Percentiles rank a stretch among this genome's conserved stretches.
Evolutionary conservation across 1,140 invertebrate species (phyloP).

Genomic region (Polypedilum pembai): DNA sequence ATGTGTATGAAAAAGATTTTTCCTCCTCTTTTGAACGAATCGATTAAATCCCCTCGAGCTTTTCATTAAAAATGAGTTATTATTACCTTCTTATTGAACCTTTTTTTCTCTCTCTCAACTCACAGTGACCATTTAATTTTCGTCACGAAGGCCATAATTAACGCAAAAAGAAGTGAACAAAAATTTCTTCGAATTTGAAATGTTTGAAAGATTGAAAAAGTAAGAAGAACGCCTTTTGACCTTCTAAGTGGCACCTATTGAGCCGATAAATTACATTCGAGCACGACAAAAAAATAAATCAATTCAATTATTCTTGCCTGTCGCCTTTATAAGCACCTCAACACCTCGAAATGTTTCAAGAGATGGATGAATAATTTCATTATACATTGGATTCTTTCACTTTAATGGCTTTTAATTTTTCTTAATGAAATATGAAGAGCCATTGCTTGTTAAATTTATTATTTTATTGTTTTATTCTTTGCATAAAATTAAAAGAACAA

Average conservation of each 20-base stretch:
- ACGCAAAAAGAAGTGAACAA: not conserved
- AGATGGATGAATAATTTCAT: slow-evolving; percentile 5
- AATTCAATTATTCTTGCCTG: not conserved
- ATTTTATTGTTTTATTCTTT: too few relatives aligned
- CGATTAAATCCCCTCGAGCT: not conserved
- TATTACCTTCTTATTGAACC: slow-evolving; percentile 18
- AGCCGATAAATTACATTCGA: slow-evolving; percentile 12
- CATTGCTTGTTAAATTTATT: too few relatives aligned
- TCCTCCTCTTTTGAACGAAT: not conserved
- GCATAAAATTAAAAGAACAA: too few relatives aligned
- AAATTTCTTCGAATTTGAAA: not conserved
- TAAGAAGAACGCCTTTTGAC: not conserved
- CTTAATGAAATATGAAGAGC: not conserved
- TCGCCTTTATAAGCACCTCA: not conserved
- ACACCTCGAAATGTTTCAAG: not conserved
- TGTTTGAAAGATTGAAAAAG: not conserved
- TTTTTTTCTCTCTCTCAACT: not conserved
- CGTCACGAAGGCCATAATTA: slow-evolving; percentile 11
- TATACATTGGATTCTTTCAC: not conserved
- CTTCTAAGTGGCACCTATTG: not conserved
- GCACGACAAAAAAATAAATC: slow-evolving; percentile 18
- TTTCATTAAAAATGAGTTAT: slow-evolving; percentile 14
- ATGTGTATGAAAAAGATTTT: not conserved
- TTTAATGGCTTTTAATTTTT: not conserved
- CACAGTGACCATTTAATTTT: not conserved